Conservation (phyloP, 1,140 invertebrate species). For the Periplaneta americana region DNA sequence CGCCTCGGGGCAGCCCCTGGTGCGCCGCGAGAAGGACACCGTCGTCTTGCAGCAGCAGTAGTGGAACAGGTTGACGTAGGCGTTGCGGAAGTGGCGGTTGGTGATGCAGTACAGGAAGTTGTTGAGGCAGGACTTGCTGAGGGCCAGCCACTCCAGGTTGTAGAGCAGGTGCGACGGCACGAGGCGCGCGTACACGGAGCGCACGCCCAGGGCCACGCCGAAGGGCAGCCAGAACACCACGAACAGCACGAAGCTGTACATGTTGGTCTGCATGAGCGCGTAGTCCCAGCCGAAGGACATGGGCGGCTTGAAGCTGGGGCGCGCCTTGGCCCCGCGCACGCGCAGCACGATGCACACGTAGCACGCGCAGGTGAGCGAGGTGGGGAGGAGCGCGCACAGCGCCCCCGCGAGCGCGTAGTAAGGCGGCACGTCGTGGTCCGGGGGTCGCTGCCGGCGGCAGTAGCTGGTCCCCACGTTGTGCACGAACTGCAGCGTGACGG, state of each 20-base stretch:
- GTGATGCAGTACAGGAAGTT: slow-evolving; percentile 59
- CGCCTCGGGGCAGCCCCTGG: slow-evolving; percentile 46
- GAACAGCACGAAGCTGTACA: slow-evolving; percentile 57
- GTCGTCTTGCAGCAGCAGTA: slow-evolving; percentile 81
- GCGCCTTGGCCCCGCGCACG: slow-evolving; percentile 35
- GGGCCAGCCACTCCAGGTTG: slow-evolving; percentile 58
- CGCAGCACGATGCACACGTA: slow-evolving; percentile 41
- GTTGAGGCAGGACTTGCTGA: slow-evolving; percentile 62
- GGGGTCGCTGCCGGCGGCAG: slow-evolving; percentile 39
- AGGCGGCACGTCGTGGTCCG: slow-evolving; percentile 32
- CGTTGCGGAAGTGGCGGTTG: slow-evolving; percentile 63
- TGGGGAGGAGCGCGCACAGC: slow-evolving; percentile 49
- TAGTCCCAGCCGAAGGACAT: slow-evolving; percentile 57
- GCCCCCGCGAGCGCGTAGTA: slow-evolving; percentile 48
- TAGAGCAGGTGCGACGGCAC: slow-evolving; percentile 50
- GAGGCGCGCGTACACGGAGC: slow-evolving; percentile 37
- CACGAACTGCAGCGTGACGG: slow-evolving; percentile 42
- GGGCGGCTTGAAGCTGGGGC: slow-evolving; percentile 54
- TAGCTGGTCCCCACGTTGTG: slow-evolving; percentile 57
- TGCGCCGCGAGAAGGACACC: slow-evolving; percentile 53
- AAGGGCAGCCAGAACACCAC: slow-evolving; percentile 64
- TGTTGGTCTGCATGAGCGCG: slow-evolving; percentile 55
- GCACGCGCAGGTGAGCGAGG: slow-evolving; percentile 41
- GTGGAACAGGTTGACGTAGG: slow-evolving; percentile 71
- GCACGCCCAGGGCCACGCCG: slow-evolving; percentile 46